Evolutionary conservation across 2,888 invertebrate genomes (phyloP), one percentile per base, ranked within the genome.

Genomic region (Eudasyphora cyanicolor): DNA sequence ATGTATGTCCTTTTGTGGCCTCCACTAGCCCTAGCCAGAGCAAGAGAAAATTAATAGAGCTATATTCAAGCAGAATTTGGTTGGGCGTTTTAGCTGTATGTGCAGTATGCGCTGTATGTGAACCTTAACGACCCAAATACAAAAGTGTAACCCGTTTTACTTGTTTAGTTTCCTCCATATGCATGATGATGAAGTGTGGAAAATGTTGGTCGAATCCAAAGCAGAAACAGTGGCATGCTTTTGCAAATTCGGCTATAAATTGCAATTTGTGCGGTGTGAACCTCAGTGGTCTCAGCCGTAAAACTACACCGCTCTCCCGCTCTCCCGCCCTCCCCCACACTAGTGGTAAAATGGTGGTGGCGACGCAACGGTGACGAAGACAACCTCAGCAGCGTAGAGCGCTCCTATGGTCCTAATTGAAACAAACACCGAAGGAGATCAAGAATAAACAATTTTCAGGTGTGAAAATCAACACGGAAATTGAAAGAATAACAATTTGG

Each of bases 231-330:
- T 62, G 70, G 82, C 79, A 74, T 77, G 84, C 76, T 86, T 82
- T 67, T 67, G 81, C 89, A 89, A 89, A 88, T 87, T 88, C 89
- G 87, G 88, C 89, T 89, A 89, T 89, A 90, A 90, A 89, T 90
- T 90, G 90, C 90, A 89, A 90, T 90, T 89, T 89, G 89, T 90
- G 89, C 85, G 84, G 76, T 45, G 45, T n/a, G 45, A 45, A 12
- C 57, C 71, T 74, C 79, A n/a, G n/a, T n/a, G n/a, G n/a, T n/a
- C n/a, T n/a, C n/a, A n/a, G n/a, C n/a, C n/a, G n/a, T n/a, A n/a
- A n/a, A n/a, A n/a, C n/a, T n/a, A n/a, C n/a, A n/a, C n/a, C n/a
- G n/a, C n/a, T n/a, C n/a, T n/a, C n/a, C n/a, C n/a, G n/a, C n/a
- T n/a, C n/a, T n/a, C n/a, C n/a, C n/a, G 74, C 75, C 49, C 75